phyloP scores from a whole-genome alignment of 2,797 vertebrate genomes.

The Gambelia wislizenii region DNA sequence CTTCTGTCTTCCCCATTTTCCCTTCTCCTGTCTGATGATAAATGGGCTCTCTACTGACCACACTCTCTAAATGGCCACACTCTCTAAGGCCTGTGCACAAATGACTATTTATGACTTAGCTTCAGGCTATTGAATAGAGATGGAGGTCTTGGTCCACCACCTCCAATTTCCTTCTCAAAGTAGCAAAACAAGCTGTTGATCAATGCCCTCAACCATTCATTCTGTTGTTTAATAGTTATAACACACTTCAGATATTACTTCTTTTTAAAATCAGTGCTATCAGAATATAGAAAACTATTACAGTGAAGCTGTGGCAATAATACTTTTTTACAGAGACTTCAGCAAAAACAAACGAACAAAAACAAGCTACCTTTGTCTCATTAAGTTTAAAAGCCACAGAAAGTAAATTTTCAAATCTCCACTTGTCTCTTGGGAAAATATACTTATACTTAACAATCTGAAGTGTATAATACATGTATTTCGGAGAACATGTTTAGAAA shows the following conservation, averaged over 20 bases:
- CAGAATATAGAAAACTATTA: conserved; percentile 69
- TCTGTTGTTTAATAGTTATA: conserved; percentile 57
- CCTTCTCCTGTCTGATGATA: background rate
- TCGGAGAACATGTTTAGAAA: conserved; percentile 65
- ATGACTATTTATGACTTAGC: background rate
- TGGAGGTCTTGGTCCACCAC: too few relatives aligned
- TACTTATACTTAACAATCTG: conserved; percentile 61
- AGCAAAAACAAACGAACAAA: conserved; percentile 25
- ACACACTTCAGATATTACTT: conserved; percentile 57
- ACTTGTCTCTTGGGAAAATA: conserved; percentile 66
- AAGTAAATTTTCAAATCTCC: conserved; percentile 68
- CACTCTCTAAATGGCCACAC: background rate
- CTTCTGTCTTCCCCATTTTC: background rate
- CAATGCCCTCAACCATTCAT: background rate
- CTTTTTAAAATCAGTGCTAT: conserved; percentile 62
- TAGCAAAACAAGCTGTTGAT: background rate
- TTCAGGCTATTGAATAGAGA: background rate
- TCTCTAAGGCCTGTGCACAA: background rate
- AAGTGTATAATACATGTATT: conserved; percentile 67
- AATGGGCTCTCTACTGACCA: background rate
- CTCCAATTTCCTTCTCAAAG: background rate
- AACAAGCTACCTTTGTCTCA: conserved; percentile 66
- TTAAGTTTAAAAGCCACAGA: conserved; percentile 69
- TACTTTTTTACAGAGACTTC: background rate
- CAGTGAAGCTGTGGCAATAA: conserved; percentile 51